phyloP scores from a whole-genome alignment of 2,113 vertebrate species.

The Callionymus lyra region DNA sequence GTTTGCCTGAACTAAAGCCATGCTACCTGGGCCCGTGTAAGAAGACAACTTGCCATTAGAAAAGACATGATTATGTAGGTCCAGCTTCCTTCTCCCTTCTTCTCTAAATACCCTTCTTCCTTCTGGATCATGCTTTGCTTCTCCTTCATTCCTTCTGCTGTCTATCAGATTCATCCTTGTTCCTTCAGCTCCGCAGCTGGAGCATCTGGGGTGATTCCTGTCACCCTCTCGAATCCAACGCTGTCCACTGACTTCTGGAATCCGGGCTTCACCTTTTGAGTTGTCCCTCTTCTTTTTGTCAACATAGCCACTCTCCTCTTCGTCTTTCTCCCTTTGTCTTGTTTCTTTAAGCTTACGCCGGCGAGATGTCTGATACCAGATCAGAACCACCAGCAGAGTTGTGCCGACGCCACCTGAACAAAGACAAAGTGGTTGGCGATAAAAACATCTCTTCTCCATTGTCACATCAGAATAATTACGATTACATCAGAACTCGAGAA shows the following conservation, averaged over 20 bases:
- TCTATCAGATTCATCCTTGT: slow-evolving; percentile 9
- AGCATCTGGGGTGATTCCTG: slow-evolving; percentile 8
- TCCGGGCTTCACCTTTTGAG: slow-evolving; percentile 4
- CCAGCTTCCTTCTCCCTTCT: slow-evolving; percentile 21
- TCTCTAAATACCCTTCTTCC: slow-evolving; percentile 20
- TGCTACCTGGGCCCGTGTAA: slow-evolving; percentile 12
- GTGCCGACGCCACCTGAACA: slow-evolving; percentile 56
- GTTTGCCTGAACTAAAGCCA: neutral
- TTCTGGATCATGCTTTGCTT: slow-evolving; percentile 20
- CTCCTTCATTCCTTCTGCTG: slow-evolving; percentile 14
- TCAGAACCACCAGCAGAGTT: slow-evolving; percentile 43
- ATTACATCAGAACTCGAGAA: no score
- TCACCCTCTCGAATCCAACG: slow-evolving; percentile 9
- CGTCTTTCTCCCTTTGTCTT: slow-evolving; percentile 36
- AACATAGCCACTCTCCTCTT: slow-evolving; percentile 1
- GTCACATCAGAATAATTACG: no score
- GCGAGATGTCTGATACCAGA: slow-evolving; percentile 32
- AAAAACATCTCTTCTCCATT: no score
- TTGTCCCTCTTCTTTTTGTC: slow-evolving; percentile 14
- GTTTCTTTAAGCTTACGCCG: slow-evolving; percentile 27
- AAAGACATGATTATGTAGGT: slow-evolving; percentile 9
- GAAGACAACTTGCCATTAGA: slow-evolving; percentile 16
- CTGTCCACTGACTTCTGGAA: slow-evolving; percentile 6
- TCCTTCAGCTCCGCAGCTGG: slow-evolving; percentile 9
- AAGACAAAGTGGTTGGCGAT: slow-evolving; percentile 1